phyloP scores from a whole-genome alignment of 2,797 vertebrate genomes.

The Petrocephalus sullivani region DNA sequence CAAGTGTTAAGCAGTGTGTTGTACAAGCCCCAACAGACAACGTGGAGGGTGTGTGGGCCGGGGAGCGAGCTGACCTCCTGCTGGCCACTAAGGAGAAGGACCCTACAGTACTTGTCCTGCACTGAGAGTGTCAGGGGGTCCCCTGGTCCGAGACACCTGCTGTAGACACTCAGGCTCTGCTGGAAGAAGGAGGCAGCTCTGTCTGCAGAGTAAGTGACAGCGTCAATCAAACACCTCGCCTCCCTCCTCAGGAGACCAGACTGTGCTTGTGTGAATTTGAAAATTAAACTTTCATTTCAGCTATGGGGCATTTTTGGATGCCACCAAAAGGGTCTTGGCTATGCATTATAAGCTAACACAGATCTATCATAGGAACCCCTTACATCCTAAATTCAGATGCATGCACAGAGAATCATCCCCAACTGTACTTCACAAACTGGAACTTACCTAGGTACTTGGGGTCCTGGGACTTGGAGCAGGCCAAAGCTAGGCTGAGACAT shows the following conservation, averaged over 20 bases:
- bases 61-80: slow-evolving; percentile 24
- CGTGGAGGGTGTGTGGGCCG: background rate
- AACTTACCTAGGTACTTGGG: slow-evolving; percentile 57
- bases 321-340: background rate
- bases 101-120: slow-evolving; percentile 65
- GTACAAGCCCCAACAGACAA: background rate
- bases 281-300: background rate
- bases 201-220: slow-evolving; percentile 37
- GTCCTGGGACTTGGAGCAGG: slow-evolving; percentile 49
- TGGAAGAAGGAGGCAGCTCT: slow-evolving; percentile 58
- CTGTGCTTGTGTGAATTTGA: background rate
- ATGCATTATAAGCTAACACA: background rate
- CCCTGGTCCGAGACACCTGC: slow-evolving; percentile 40
- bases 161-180: slow-evolving; percentile 56
- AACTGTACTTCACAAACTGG: background rate
- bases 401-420: background rate
- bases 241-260: background rate
- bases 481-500: slow-evolving; percentile 55
- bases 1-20: background rate
- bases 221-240: background rate
- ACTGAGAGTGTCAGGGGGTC: slow-evolving; percentile 52
- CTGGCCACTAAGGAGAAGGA: slow-evolving; percentile 57
- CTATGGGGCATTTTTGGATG: background rate
- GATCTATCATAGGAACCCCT: background rate
- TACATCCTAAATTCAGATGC: background rate